Conservation (phyloP, 1,140 invertebrate genomes). For the Leucophenga varia region DNA sequence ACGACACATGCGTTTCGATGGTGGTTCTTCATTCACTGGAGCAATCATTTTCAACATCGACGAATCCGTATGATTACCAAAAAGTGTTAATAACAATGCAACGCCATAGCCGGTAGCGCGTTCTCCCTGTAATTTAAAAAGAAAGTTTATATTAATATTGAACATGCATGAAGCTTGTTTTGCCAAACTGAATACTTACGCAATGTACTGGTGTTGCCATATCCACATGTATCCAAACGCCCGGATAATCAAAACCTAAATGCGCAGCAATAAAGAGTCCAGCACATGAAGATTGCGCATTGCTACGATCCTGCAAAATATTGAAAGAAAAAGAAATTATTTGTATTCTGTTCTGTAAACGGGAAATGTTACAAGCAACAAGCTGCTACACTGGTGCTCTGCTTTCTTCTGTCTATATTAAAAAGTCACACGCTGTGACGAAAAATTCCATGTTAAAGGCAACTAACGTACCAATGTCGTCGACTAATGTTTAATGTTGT, state of each 20-base stretch:
- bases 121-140: slow-evolving; percentile 72
- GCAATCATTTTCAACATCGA: slow-evolving; percentile 59
- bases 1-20: slow-evolving; percentile 49
- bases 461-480: no score
- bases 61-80: slow-evolving; percentile 66
- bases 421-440: slow-evolving; percentile 38
- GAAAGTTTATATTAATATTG: slow-evolving; percentile 7
- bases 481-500: no score
- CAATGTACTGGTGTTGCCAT: slow-evolving; percentile 80
- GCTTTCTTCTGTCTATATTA: slow-evolving; percentile 38
- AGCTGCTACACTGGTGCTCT: slow-evolving; percentile 8
- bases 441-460: no score
- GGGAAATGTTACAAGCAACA: slow-evolving; percentile 34
- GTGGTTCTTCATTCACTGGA: slow-evolving; percentile 41
- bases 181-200: slow-evolving; percentile 61
- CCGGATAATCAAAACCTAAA: slow-evolving; percentile 82
- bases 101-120: slow-evolving; percentile 89
- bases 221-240: slow-evolving; percentile 85
- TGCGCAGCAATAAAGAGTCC: slow-evolving; percentile 85
- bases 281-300: slow-evolving; percentile 84
- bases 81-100: slow-evolving; percentile 72
- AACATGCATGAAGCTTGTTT: slow-evolving; percentile 1
- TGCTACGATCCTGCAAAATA: slow-evolving; percentile 72
- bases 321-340: slow-evolving; percentile 2
- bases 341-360: background rate